Evolutionary conservation across 2,888 invertebrate species (phyloP).

Genomic region (Sylvicola cinctus): DNA sequence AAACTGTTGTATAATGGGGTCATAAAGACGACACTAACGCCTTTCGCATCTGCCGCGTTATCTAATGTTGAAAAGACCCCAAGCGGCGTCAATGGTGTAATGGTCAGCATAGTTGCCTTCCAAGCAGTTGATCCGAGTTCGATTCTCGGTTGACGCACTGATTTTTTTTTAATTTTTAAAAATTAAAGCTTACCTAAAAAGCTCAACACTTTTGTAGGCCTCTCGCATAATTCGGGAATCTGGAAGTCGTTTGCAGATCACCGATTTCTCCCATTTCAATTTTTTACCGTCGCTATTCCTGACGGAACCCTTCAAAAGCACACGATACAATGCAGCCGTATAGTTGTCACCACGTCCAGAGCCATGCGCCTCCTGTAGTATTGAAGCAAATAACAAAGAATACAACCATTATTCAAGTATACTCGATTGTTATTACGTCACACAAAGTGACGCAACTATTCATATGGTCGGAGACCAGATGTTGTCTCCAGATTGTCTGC

Average conservation of each 20-base stretch:
- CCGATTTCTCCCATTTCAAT: conserved; percentile 38
- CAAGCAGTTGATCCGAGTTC: conserved; percentile 30
- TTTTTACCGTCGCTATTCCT: conserved; percentile 15
- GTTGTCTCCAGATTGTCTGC: too few relatives aligned
- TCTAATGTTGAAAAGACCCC: too few relatives aligned
- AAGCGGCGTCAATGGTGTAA: conserved; percentile 19
- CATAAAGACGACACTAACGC: too few relatives aligned
- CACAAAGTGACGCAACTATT: too few relatives aligned
- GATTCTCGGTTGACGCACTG: conserved; percentile 10
- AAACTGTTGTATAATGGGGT: too few relatives aligned
- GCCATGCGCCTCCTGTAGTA: conserved; percentile 37
- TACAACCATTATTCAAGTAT: not conserved
- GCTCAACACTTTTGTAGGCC: conserved; percentile 45
- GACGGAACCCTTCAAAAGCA: conserved; percentile 32
- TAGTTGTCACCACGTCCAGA: conserved; percentile 55
- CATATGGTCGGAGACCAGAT: too few relatives aligned
- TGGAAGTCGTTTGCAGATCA: conserved; percentile 51
- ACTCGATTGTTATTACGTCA: not conserved
- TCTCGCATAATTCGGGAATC: conserved; percentile 40
- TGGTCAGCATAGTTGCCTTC: conserved; percentile 29
- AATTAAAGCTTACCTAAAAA: conserved; percentile 29
- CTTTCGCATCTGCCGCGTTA: too few relatives aligned
- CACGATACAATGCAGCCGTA: conserved; percentile 48
- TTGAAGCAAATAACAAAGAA: not conserved
- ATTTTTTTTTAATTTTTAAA: conserved; percentile 1